These are phyloP conservation scores for Oligia fasciuncula DNA, from an alignment of 2,888 invertebrate species.

Conservation along the genomic window DNA sequence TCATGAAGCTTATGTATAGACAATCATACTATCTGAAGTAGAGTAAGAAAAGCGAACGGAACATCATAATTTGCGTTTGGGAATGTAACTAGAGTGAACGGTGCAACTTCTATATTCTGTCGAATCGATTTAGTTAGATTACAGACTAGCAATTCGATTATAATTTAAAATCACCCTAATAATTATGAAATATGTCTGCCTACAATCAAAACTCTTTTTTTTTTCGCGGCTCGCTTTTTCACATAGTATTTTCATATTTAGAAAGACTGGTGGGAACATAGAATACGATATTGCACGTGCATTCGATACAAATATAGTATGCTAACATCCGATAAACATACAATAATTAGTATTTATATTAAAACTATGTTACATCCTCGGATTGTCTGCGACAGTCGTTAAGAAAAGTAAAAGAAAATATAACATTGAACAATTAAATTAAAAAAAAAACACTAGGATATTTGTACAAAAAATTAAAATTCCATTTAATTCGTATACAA, in stretches of 20 bases:
- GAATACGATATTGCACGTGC: slow-evolving; percentile 66
- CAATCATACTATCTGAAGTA: slow-evolving; percentile 6
- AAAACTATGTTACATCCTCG: slow-evolving; percentile 64
- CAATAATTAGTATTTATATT: slow-evolving; percentile 60
- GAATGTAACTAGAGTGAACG: slow-evolving; percentile 50
- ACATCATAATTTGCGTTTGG: slow-evolving; percentile 28
- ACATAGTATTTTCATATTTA: slow-evolving; percentile 47
- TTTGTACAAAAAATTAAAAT: slow-evolving; percentile 71
- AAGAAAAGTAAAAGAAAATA: slow-evolving; percentile 42
- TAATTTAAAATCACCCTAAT: slow-evolving; percentile 50
- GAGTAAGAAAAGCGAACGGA: slow-evolving; percentile 10
- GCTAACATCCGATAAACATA: slow-evolving; percentile 63
- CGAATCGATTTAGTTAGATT: slow-evolving; percentile 47
- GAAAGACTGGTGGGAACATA: slow-evolving; percentile 61
- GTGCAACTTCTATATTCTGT: slow-evolving; percentile 51
- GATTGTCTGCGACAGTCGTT: slow-evolving; percentile 53
- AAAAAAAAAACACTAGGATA: slow-evolving; percentile 59
- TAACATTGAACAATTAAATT: slow-evolving; percentile 68
- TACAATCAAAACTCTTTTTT: slow-evolving; percentile 46
- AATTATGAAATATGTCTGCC: slow-evolving; percentile 37
- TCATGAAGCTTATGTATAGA: slow-evolving; percentile 16
- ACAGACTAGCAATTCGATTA: slow-evolving; percentile 64
- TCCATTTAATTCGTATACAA: slow-evolving; percentile 71
- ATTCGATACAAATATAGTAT: slow-evolving; percentile 66
- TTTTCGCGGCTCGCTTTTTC: slow-evolving; percentile 35